phyloP scores from a whole-genome alignment of 2,797 vertebrate genomes.

The Smutsia gigantea region DNA sequence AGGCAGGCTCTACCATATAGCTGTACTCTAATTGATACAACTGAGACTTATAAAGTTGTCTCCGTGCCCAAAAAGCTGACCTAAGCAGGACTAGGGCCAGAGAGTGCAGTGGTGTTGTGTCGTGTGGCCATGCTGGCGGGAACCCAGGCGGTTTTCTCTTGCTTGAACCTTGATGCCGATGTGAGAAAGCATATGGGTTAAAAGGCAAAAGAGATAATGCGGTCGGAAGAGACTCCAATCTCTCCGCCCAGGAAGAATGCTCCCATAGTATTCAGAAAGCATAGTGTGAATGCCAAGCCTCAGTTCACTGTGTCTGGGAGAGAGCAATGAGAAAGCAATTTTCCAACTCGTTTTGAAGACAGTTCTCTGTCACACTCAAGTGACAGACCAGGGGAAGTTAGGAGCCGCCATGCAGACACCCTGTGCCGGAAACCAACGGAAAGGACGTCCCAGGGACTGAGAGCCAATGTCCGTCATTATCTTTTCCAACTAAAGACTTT shows the following conservation, averaged over 20 bases:
- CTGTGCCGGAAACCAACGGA: neutral
- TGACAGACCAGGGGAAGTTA: neutral
- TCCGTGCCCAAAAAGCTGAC: neutral
- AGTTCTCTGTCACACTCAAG: neutral
- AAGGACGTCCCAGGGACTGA: rapidly evolving
- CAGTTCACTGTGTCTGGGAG: neutral
- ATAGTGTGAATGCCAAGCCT: rapidly evolving
- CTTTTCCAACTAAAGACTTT: neutral
- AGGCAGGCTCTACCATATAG: neutral
- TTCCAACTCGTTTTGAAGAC: conserved; percentile 36
- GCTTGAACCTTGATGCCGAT: neutral
- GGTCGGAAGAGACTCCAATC: neutral
- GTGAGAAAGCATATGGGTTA: neutral
- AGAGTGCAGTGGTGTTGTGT: neutral
- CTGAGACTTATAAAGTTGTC: conserved; percentile 51
- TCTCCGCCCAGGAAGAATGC: neutral
- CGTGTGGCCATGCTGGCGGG: neutral
- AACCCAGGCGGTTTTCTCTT: neutral
- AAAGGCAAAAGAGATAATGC: neutral
- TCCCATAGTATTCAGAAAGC: neutral
- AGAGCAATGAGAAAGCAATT: neutral
- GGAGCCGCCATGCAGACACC: neutral
- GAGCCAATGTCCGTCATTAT: neutral
- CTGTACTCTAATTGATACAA: conserved; percentile 53
- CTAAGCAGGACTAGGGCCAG: neutral